Evolutionary conservation across 2,797 vertebrate species (phyloP).

Genomic region (Rhinogobio ventralis): DNA sequence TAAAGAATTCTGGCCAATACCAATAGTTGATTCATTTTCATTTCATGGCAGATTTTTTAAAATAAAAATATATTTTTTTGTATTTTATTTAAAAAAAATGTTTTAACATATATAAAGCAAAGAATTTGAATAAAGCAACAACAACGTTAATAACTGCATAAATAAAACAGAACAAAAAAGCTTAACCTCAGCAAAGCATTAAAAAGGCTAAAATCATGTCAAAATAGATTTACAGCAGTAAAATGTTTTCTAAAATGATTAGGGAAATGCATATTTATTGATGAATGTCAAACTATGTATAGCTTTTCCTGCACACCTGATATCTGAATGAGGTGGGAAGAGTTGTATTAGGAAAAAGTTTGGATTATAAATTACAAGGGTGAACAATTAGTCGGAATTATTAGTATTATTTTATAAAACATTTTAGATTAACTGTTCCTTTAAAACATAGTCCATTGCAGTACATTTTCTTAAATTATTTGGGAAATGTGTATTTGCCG

Average conservation of each 20-base stretch:
- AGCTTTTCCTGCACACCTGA: not conserved
- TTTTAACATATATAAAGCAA: not conserved
- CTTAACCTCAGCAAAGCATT: no score
- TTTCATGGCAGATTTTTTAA: not conserved
- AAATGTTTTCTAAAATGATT: not conserved
- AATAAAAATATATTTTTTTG: not conserved
- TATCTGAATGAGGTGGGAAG: not conserved
- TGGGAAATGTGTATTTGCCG: not conserved
- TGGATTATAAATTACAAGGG: not conserved
- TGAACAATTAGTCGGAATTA: not conserved
- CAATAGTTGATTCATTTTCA: not conserved
- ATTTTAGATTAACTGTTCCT: not conserved
- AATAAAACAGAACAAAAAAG: not conserved
- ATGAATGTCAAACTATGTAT: not conserved
- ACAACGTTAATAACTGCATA: not conserved
- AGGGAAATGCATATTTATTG: not conserved
- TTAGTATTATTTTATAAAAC: no score
- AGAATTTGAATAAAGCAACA: not conserved
- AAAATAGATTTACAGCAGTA: no score
- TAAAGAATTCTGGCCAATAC: not conserved
- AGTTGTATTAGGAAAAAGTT: not conserved
- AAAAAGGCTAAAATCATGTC: not conserved
- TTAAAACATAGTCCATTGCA: not conserved
- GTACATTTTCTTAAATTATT: not conserved
- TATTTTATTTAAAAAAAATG: not conserved